Conservation (phyloP, 2,797 vertebrate species). For the Phaenicophaeus curvirostris region DNA sequence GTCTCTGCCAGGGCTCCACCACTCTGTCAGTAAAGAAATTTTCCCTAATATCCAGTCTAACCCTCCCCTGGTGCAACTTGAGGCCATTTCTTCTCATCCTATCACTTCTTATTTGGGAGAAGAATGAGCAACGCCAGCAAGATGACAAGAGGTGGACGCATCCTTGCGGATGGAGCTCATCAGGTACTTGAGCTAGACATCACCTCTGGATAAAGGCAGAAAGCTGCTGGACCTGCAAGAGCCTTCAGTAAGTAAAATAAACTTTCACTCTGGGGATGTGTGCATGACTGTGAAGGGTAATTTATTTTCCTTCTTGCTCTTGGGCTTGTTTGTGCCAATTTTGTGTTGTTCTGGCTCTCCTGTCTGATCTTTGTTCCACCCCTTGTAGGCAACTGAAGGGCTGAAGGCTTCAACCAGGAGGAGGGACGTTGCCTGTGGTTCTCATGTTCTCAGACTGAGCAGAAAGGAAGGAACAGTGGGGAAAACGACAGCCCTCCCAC, state of each 20-base stretch:
- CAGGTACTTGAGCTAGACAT: slow-evolving; percentile 35
- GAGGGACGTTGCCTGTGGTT: not conserved
- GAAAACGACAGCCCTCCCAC: not conserved
- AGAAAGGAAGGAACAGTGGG: not conserved
- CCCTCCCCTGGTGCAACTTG: too few species aligned
- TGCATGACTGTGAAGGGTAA: not conserved
- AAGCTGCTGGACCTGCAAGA: not conserved
- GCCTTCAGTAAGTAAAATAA: not conserved
- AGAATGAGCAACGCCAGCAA: not conserved
- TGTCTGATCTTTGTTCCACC: not conserved
- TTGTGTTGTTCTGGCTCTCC: not conserved
- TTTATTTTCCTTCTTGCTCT: not conserved
- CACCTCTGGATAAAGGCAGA: not conserved
- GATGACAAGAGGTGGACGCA: not conserved
- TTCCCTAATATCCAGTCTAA: too few species aligned
- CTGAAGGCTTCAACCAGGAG: not conserved
- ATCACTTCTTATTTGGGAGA: too few species aligned
- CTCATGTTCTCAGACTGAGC: not conserved
- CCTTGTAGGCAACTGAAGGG: not conserved
- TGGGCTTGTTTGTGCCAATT: not conserved
- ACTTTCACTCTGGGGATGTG: slow-evolving; percentile 13
- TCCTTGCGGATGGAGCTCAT: slow-evolving; percentile 41
- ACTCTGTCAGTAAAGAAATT: too few species aligned
- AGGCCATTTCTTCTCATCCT: too few species aligned
- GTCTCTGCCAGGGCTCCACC: too few species aligned